Percentiles rank a stretch among this genome's conserved stretches.
phyloP scores from a whole-genome alignment of 2,888 invertebrate species.

The Nomada lathburiana region DNA sequence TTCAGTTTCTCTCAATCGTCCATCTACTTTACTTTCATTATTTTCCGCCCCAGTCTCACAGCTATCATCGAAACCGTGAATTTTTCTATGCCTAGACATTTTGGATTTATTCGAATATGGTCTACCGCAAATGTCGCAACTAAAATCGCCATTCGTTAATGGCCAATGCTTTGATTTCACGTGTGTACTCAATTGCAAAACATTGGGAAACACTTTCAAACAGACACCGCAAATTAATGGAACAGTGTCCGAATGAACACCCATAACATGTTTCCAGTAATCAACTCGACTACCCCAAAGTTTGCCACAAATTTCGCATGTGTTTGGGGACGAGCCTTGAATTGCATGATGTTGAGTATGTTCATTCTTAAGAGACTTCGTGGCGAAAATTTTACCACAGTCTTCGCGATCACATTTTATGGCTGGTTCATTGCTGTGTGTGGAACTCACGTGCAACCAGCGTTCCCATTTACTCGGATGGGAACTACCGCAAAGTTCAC shows the following conservation, averaged over 20 bases:
- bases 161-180: conserved; percentile 84
- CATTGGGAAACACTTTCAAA: conserved; percentile 84
- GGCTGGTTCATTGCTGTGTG: conserved; percentile 82
- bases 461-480: conserved; percentile 85
- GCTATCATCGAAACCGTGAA: conserved; percentile 82
- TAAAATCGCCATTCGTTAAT: conserved; percentile 84
- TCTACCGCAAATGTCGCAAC: conserved; percentile 85
- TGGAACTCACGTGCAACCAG: conserved; percentile 84
- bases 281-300: conserved; percentile 85
- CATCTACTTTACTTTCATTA: conserved; percentile 49
- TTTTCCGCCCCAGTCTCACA: conserved; percentile 67
- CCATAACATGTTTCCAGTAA: conserved; percentile 86
- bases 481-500: conserved; percentile 85
- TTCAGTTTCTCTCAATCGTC: conserved; percentile 53
- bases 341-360: conserved; percentile 84
- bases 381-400: conserved; percentile 84
- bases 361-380: conserved; percentile 83
- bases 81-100: conserved; percentile 85
- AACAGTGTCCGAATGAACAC: conserved; percentile 85
- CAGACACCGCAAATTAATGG: conserved; percentile 85
- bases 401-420: conserved; percentile 82
- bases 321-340: conserved; percentile 84
- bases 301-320: conserved; percentile 85
- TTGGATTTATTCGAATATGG: conserved; percentile 85
- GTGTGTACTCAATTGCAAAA: conserved; percentile 83